Percentiles rank a stretch among this genome's conserved stretches.
These are phyloP conservation scores for Melinaea menophilus DNA, from an alignment of 2,888 invertebrate species.

Conservation along the genomic window DNA sequence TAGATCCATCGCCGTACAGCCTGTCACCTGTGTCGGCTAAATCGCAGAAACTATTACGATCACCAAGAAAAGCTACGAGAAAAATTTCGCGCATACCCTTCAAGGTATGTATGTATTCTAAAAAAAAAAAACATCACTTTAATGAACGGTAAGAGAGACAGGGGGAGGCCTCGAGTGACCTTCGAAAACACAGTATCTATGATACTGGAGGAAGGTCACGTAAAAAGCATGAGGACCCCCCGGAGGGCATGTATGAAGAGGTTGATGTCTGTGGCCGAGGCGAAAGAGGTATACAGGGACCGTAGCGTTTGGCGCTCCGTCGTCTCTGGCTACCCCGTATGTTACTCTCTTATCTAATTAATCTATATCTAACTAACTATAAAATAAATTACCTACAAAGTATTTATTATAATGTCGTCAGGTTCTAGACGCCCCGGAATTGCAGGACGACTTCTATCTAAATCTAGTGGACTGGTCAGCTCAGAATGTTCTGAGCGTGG, in stretches of 20 bases:
- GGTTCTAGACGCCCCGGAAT: conserved; percentile 95
- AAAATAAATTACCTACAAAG: neutral
- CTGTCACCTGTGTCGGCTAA: conserved; percentile 96
- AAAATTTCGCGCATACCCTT: conserved; percentile 99
- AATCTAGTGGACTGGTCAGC: conserved; percentile 99
- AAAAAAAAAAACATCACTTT: neutral
- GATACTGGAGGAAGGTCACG: too few relatives aligned
- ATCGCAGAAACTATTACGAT: conserved; percentile 94
- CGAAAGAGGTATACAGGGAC: too few relatives aligned
- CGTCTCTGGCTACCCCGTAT: too few relatives aligned
- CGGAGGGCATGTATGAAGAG: too few relatives aligned
- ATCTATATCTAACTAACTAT: too few relatives aligned
- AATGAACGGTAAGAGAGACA: too few relatives aligned
- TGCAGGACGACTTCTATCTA: conserved; percentile 99
- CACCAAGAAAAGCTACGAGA: conserved; percentile 97
- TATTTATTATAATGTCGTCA: conserved; percentile 9
- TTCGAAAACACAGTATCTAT: too few relatives aligned
- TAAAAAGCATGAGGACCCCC: too few relatives aligned
- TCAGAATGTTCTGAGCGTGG: conserved; percentile 98
- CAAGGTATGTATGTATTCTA: conserved; percentile 73
- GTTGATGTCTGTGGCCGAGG: too few relatives aligned
- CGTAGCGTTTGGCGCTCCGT: too few relatives aligned
- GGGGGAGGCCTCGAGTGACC: too few relatives aligned
- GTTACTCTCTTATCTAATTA: too few relatives aligned
- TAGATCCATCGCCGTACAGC: conserved; percentile 93